Base-by-base conservation (phyloP, 2,888 invertebrate species). In the Eupithecia centaureata region DNA sequence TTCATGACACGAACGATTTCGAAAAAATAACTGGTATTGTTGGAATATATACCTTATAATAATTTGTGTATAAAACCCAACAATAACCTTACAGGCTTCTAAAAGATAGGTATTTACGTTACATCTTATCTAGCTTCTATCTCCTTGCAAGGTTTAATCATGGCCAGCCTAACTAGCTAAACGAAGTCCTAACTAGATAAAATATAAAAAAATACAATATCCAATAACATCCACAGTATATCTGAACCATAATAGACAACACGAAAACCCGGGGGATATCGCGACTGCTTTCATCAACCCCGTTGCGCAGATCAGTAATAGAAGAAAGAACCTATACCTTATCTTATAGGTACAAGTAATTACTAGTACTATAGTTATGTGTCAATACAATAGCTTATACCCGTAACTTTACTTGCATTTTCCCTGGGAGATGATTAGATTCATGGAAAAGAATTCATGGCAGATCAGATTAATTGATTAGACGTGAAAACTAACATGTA, bases 221-320 rank as follows among this genome's bases (percentile, higher is more conserved):
- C 51, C 42, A 42, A 62, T 59, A 59, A 58, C 18, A 35, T 61
- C 51, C 10, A 58, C 64, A 32, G 30, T 63, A 73, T 75, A 75
- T n/a, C n/a, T n/a, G n/a, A 64, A 73, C 75, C 74, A 75, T 73
- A 72, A 75, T 71, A 72, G 71, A 73, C 70, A 70, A 65, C 71
- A 61, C 65, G 32, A 67, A 63, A 27, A 60, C 81, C 68, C 76
- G 4, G 13, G 77, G 73, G 82, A 78, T 61, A 62, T 54, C 60
- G 42, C 30, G 54, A 30, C 81, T 80, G 63, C 74, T 74, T 79
- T 85, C 80, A 87, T 87, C 87, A 84, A 74, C 84, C 82, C 66
- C 82, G 82, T 84, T 83, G 78, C 76, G 57, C 32, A 54, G 65
- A 13, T 42, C 30, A 22, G 30, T 38, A 28, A 27, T 42, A 52